Evolutionary conservation across 2,888 invertebrate genomes (phyloP).

Genomic region (Coenonympha glycerion): DNA sequence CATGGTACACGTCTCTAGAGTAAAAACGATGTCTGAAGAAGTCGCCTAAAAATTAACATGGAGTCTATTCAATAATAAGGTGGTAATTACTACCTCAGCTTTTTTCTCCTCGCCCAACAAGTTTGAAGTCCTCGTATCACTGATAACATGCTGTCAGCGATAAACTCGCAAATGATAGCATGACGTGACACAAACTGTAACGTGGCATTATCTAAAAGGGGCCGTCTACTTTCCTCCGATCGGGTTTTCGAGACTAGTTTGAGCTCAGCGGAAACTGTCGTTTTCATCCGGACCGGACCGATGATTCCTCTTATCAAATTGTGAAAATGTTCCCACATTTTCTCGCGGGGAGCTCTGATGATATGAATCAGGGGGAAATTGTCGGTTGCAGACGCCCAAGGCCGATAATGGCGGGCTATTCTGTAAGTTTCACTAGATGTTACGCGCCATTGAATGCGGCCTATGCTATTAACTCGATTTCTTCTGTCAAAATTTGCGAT

Average conservation of each 20-base stretch:
- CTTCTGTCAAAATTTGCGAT: conserved; percentile 17
- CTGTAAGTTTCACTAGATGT: conserved; percentile 71
- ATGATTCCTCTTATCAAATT: conserved; percentile 73
- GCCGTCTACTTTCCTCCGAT: conserved; percentile 63
- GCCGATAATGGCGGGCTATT: conserved; percentile 67
- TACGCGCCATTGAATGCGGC: conserved; percentile 52
- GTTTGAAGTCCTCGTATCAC: conserved; percentile 17
- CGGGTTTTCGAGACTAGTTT: conserved; percentile 63
- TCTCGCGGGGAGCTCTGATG: conserved; percentile 62
- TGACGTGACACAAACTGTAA: conserved; percentile 36
- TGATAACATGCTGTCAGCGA: conserved; percentile 21
- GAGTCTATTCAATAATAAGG: not conserved
- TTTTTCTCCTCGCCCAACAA: conserved; percentile 1
- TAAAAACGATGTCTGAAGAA: not conserved
- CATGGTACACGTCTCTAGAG: not conserved
- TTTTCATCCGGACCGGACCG: conserved; percentile 65
- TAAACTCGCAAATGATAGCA: conserved; percentile 28
- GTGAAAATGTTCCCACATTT: conserved; percentile 75
- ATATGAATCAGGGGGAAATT: conserved; percentile 74
- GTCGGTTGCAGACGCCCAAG: conserved; percentile 57
- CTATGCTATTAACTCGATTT: conserved; percentile 31
- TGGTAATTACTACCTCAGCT: not conserved
- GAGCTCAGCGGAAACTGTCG: conserved; percentile 70
- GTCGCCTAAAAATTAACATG: not conserved
- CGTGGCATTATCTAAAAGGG: conserved; percentile 51